Conservation (phyloP, 1,140 invertebrate genomes). For the Bradysia coprophila region DNA sequence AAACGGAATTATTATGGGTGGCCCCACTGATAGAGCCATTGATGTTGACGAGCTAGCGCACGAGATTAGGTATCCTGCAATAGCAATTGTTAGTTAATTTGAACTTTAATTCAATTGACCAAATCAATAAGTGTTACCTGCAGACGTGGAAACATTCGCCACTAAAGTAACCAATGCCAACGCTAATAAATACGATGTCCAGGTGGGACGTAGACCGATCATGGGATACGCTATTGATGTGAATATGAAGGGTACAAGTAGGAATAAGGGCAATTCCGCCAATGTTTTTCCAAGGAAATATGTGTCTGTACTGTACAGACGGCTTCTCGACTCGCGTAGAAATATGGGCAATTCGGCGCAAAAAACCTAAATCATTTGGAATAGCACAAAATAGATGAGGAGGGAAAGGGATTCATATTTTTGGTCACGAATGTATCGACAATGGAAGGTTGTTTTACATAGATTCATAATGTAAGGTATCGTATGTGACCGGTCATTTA, state of each 20-base stretch:
- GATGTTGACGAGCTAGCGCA: constrained; percentile 60
- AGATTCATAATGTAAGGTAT: too few relatives aligned
- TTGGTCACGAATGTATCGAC: not conserved
- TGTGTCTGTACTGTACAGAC: constrained; percentile 81
- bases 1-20: constrained; percentile 81
- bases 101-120: not conserved
- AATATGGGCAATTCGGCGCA: constrained; percentile 83
- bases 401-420: too few relatives aligned
- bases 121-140: too few relatives aligned
- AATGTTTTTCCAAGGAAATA: constrained; percentile 87
- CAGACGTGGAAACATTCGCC: constrained; percentile 78
- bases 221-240: constrained; percentile 72
- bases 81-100: constrained; percentile 4
- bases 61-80: constrained; percentile 74
- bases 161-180: constrained; percentile 58
- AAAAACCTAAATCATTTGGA: constrained; percentile 50
- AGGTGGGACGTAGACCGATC: constrained; percentile 58
- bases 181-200: constrained; percentile 54
- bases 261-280: constrained; percentile 68
- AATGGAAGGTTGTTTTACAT: not conserved
- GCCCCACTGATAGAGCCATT: constrained; percentile 74
- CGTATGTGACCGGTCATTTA: too few relatives aligned
- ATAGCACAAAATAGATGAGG: too few relatives aligned
- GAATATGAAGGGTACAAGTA: constrained; percentile 68
- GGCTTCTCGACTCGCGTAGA: constrained; percentile 74